phyloP scores from a whole-genome alignment of 92 coral and sea anemone species.

The Epizoanthus stellaris region DNA sequence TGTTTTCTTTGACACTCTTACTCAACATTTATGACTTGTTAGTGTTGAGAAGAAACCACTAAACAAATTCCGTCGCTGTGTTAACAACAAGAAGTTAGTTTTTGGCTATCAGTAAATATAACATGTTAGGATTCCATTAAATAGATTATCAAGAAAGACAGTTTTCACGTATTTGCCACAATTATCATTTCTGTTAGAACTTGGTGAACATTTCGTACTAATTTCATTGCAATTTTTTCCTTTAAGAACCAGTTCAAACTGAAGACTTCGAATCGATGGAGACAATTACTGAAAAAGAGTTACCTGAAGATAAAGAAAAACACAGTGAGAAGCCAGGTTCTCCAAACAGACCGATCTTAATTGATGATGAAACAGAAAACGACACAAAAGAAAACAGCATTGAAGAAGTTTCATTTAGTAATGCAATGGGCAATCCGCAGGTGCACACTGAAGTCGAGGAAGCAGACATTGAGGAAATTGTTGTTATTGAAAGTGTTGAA shows the following conservation, averaged over 20 bases:
- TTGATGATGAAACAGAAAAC: neutral
- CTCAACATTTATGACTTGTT: too few relatives aligned
- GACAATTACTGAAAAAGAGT: too few relatives aligned
- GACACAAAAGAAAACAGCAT: neutral
- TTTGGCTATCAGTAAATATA: too few relatives aligned
- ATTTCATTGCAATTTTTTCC: neutral
- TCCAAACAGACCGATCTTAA: neutral
- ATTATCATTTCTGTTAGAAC: neutral
- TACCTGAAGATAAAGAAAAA: too few relatives aligned
- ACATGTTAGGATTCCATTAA: too few relatives aligned
- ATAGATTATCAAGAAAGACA: too few relatives aligned
- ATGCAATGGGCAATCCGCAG: neutral
- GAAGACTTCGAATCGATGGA: neutral
- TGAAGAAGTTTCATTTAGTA: neutral
- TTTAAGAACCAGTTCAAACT: neutral
- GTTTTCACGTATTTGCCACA: neutral
- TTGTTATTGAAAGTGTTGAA: neutral
- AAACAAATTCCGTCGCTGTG: too few relatives aligned
- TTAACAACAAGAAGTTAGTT: too few relatives aligned
- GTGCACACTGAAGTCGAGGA: neutral
- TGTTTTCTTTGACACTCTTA: too few relatives aligned
- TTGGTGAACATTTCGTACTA: neutral
- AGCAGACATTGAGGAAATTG: neutral
- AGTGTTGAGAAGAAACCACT: too few relatives aligned
- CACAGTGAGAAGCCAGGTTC: neutral